A percentile compares a stretch with the other conserved stretches of the same genome.
phyloP scores from a whole-genome alignment of 1,140 invertebrate genomes.

The Bombus haemorrhoidalis region DNA sequence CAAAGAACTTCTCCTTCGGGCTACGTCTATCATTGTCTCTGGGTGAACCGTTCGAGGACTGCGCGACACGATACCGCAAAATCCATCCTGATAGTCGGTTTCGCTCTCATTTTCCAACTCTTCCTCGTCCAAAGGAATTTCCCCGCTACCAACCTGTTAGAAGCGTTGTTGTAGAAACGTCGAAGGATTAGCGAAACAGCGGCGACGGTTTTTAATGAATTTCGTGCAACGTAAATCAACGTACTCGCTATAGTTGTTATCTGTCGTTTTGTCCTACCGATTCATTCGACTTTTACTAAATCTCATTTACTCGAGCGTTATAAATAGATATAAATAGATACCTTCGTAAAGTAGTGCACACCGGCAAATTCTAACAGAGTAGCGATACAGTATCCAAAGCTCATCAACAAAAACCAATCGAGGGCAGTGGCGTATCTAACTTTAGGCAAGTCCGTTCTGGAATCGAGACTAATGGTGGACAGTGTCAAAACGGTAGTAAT shows the following conservation, averaged over 20 bases:
- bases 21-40: slow-evolving; percentile 45
- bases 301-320: no score
- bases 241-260: no score
- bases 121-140: slow-evolving; percentile 90
- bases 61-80: slow-evolving; percentile 70
- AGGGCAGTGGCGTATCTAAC: slow-evolving; percentile 95
- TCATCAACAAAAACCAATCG: slow-evolving; percentile 96
- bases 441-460: slow-evolving; percentile 94
- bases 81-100: slow-evolving; percentile 68
- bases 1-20: slow-evolving; percentile 81
- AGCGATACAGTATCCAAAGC: slow-evolving; percentile 96
- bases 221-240: accelerated
- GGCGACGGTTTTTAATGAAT: no score
- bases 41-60: slow-evolving; percentile 73
- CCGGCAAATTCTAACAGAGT: slow-evolving; percentile 96
- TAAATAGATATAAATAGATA: slow-evolving; percentile 73
- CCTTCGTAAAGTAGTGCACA: slow-evolving; percentile 97
- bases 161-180: not conserved
- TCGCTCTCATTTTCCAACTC: slow-evolving; percentile 87
- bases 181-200: no score
- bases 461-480: slow-evolving; percentile 95
- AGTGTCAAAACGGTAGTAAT: slow-evolving; percentile 96
- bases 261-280: no score
- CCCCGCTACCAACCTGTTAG: slow-evolving; percentile 89
- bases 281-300: no score